These are phyloP conservation scores for Drosophila anomalata DNA, from an alignment of 2,888 invertebrate species.

Conservation along the genomic window DNA sequence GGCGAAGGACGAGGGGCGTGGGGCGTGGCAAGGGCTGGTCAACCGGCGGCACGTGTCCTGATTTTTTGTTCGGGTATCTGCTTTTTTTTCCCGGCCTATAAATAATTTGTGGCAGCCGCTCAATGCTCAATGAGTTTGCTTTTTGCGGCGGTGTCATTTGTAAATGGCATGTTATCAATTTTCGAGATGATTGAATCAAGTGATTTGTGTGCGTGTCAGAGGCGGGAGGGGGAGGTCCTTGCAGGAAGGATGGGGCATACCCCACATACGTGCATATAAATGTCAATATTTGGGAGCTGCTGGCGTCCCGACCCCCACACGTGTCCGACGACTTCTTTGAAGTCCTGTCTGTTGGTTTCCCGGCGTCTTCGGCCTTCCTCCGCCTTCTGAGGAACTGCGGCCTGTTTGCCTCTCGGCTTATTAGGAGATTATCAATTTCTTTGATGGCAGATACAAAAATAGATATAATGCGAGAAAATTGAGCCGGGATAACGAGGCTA, in stretches of 20 bases:
- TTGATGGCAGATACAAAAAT: constrained; percentile 57
- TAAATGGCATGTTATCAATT: constrained; percentile 83
- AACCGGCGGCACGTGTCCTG: constrained; percentile 81
- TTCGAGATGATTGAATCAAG: constrained; percentile 83
- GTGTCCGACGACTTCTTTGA: constrained; percentile 64
- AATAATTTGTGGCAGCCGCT: constrained; percentile 74
- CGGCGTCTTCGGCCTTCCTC: constrained; percentile 47
- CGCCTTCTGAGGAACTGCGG: constrained; percentile 36
- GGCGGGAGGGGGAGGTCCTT: not conserved
- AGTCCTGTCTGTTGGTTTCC: constrained; percentile 67
- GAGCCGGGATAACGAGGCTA: constrained; percentile 37
- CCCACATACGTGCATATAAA: not conserved
- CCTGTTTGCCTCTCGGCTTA: constrained; percentile 60
- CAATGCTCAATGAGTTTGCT: constrained; percentile 52
- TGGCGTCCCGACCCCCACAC: constrained; percentile 26
- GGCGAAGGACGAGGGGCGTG: not conserved
- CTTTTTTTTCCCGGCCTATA: constrained; percentile 53
- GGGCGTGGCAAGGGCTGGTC: constrained; percentile 53
- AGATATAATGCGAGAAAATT: constrained; percentile 37
- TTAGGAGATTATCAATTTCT: constrained; percentile 78
- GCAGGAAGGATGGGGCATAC: not conserved
- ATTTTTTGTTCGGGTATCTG: constrained; percentile 77
- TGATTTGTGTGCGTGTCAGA: constrained; percentile 80
- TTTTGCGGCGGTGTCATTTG: constrained; percentile 78
- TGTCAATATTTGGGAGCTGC: not conserved